Evolutionary conservation across 2,797 vertebrate genomes (phyloP), one percentile per base, ranked within the genome.

Genomic region (Silurus lanzhouensis): DNA sequence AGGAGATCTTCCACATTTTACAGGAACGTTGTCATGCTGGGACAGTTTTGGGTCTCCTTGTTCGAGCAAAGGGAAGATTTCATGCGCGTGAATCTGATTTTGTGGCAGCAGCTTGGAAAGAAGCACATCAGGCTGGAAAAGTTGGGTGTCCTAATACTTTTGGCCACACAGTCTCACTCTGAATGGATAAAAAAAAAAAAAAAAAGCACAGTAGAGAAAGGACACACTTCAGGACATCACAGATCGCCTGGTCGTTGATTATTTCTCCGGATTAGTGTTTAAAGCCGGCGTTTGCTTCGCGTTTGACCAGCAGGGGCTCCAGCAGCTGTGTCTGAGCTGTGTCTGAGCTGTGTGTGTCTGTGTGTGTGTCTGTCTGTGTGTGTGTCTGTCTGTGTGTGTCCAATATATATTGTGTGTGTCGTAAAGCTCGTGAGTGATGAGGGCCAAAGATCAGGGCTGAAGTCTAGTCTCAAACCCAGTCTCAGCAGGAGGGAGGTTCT

Each of bases 401-500:
- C 38, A 4, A 38, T 38, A 38, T 38, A 38, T 38, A 38, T 38
- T 52, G 48, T 52, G 48, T 31, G 46, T 75, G 46, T 44, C 5
- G 22, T 60, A 12, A 25, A n/a, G 17, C 6, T 9, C 0, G 60
- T 31, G 15, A 58, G 52, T 19, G 74, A 76, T 58, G 55, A 77
- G 27, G 74, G 52, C 7, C 55, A 58, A 58, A 77, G 74, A 58
- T 31, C 17, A 77, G 74, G 74, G 55, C 74, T 27, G 74, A 8
- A 8, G 74, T 76, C 79, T 60, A 4, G 14, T 13, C 48, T 58
- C 72, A 44, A 61, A 63, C 70, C 75, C 25, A 6, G 38, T 6
- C n/a, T 13, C 85, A 78, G 82, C 64, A 70, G 67, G 55, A 27
- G 48, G 6, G 17, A 38, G 38, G 81, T 14, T 82, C 83, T 71